Conservation (phyloP, 1,140 invertebrate species). For the Bicyclus anynana region DNA sequence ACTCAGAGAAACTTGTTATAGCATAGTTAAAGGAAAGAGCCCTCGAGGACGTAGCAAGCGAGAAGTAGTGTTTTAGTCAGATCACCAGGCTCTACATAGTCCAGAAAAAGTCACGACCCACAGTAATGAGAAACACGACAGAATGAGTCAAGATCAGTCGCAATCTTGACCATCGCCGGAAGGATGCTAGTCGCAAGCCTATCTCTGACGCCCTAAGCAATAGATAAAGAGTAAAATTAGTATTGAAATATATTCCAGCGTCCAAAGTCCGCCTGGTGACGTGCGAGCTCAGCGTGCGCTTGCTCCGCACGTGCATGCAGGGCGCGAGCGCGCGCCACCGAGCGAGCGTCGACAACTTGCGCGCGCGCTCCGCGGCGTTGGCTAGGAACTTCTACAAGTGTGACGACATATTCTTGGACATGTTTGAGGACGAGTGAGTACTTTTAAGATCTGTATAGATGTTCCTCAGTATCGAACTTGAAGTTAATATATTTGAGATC, state of each 20-base stretch:
- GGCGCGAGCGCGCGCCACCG: conserved; percentile 67
- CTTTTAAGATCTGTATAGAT: not conserved
- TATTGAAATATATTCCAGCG: conserved; percentile 60
- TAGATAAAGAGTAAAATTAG: not conserved
- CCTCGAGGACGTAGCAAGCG: too few relatives aligned
- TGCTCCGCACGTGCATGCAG: conserved; percentile 82
- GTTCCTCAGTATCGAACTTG: not conserved
- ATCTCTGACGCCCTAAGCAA: too few relatives aligned
- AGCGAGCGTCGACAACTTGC: conserved; percentile 86
- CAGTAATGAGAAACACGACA: too few relatives aligned
- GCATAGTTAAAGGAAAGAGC: too few relatives aligned
- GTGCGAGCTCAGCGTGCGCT: conserved; percentile 89
- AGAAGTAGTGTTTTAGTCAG: too few relatives aligned
- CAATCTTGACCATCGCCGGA: too few relatives aligned
- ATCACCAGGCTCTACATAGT: too few relatives aligned
- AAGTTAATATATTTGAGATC: too few relatives aligned
- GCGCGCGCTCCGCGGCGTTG: conserved; percentile 90
- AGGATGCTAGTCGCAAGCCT: too few relatives aligned
- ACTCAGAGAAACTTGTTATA: too few relatives aligned
- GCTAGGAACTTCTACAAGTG: conserved; percentile 97
- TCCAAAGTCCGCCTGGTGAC: conserved; percentile 94
- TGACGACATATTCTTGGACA: conserved; percentile 98
- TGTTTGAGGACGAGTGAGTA: conserved; percentile 98
- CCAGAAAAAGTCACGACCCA: too few relatives aligned
- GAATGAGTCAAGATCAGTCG: too few relatives aligned